Evolutionary conservation across 2,797 vertebrate genomes (phyloP), one percentile per base, ranked within the genome.

Genomic region (Onychomys leucogaster): DNA sequence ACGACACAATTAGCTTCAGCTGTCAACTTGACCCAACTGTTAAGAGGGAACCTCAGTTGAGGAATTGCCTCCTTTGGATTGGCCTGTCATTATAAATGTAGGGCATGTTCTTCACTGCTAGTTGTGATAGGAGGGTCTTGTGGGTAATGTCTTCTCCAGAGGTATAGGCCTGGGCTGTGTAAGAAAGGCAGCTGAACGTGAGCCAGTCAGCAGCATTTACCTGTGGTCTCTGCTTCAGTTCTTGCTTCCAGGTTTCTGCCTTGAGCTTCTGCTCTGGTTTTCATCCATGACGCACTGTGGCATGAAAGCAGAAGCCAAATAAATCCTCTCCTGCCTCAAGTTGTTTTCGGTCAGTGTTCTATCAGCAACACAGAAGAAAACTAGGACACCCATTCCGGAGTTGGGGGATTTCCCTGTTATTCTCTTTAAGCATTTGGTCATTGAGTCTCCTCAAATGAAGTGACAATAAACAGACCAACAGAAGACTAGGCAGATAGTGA

Each of bases 321-420:
- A 37, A n/a, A 81, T 81, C 52, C n/a, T 46, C 12, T 46, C 10
- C 55, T 37, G 23, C n/a, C 13, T 27, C 78, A 59, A 8, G 21
- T 52, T 59, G 55, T 23, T 27, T 81, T 81, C 14, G 55, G 19
- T 41, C 29, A 19, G 52, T 37, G n/a, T 81, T 57, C 34, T 25
- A 59, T 81, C 32, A n/a, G 49, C 52, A 23, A 32, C 34, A 57
- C 78, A 59, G 55, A 59, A 82, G 55, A 23, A 61, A 27, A 59
- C 6, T 16, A 16, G 12, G 5, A 37, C 34, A 46, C 13, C 25
- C 6, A 0, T 6, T 1, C 4, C 32, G 23, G 41, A 49, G 1
- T 27, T 13, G 43, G 7, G 8, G 10, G 32, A 29, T 16, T 21
- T 61, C 16, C 55, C 17, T 14, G 9, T 59, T 8, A 37, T 46